These are phyloP conservation scores for Cossypha caffra DNA, from an alignment of 2,797 vertebrate genomes.

Conservation along the genomic window DNA sequence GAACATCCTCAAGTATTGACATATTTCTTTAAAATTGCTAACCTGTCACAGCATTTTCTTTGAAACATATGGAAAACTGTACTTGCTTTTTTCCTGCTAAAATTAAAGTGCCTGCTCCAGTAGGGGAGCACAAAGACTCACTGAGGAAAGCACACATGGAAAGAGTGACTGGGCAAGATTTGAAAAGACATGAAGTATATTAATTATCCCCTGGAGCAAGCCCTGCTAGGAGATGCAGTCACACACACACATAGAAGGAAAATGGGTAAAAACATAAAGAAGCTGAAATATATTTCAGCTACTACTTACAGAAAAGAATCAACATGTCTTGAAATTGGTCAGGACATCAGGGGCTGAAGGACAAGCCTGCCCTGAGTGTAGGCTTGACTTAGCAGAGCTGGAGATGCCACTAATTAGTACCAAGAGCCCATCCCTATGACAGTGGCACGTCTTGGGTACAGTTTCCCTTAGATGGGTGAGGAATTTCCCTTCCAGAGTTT, in stretches of 20 bases:
- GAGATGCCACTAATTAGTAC: neutral
- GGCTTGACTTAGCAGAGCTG: neutral
- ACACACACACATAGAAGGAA: neutral
- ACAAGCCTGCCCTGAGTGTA: accelerated
- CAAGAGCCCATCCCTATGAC: neutral
- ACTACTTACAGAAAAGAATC: neutral
- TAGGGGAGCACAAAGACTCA: neutral
- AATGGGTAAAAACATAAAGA: neutral
- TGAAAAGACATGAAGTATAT: neutral
- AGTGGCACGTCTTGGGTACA: accelerated
- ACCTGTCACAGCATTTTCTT: neutral
- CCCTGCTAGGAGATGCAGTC: neutral
- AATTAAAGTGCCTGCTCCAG: neutral
- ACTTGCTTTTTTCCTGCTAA: neutral
- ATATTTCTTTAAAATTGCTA: neutral
- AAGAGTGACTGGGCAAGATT: neutral
- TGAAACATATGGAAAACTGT: neutral
- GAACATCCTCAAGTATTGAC: neutral
- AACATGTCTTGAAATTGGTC: neutral
- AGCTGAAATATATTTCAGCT: neutral
- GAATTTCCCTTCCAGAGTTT: neutral
- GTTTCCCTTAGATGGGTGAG: neutral
- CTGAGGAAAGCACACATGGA: neutral
- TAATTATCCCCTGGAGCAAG: neutral
- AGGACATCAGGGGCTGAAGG: neutral